Percentiles rank a stretch among this genome's conserved stretches.
phyloP scores from a whole-genome alignment of 2,888 invertebrate species.

The Pristionchus mayeri region DNA sequence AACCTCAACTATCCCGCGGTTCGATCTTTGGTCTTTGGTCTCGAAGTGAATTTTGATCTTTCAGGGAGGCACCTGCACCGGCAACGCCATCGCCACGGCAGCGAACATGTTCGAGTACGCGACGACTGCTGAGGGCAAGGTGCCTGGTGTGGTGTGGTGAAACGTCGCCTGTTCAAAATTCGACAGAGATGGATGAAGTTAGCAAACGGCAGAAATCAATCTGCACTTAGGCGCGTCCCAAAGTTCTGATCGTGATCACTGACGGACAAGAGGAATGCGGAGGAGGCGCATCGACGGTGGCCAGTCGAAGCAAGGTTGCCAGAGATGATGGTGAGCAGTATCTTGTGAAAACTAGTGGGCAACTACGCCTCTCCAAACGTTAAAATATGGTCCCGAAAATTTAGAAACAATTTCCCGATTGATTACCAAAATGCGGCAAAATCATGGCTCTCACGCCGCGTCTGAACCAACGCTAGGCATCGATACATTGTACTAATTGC shows the following conservation, averaged over 20 bases:
- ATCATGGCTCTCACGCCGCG: too few species aligned
- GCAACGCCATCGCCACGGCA: constrained; percentile 24
- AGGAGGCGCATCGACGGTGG: not conserved
- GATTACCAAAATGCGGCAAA: too few species aligned
- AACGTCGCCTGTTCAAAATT: too few species aligned
- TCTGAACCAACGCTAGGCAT: too few species aligned
- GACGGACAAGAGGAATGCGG: constrained; percentile 45
- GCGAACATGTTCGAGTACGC: not conserved
- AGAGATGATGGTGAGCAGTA: not conserved
- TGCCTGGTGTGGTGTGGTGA: not conserved
- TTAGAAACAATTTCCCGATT: too few species aligned
- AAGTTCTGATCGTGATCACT: constrained; percentile 45
- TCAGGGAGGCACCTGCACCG: constrained; percentile 41
- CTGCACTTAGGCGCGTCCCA: not conserved
- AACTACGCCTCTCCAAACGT: too few species aligned
- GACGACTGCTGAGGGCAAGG: not conserved
- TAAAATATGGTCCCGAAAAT: too few species aligned
- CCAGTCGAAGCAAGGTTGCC: not conserved
- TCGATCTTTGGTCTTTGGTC: not conserved
- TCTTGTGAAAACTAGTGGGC: too few species aligned
- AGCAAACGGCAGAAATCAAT: not conserved
- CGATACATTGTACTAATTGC: too few species aligned
- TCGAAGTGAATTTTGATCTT: not conserved
- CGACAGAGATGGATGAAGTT: too few species aligned
- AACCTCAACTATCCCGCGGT: constrained; percentile 27